Evolutionary conservation across 1,140 invertebrate species (phyloP).

Genomic region (Calliopsis andreniformis): DNA sequence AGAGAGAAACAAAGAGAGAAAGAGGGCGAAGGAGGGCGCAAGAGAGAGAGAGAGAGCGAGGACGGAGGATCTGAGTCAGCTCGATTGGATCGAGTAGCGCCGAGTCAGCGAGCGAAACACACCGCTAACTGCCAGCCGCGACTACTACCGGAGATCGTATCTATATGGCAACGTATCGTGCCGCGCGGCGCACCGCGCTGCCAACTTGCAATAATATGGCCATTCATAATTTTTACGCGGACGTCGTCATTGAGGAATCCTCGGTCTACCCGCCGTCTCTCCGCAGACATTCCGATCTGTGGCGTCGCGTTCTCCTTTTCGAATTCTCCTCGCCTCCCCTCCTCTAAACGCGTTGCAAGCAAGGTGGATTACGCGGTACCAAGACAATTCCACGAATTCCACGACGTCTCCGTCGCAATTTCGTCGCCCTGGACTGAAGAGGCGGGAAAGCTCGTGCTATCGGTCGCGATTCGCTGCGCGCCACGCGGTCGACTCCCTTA

Average conservation of each 20-base stretch:
- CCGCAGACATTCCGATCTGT: conserved; percentile 1
- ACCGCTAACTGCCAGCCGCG: conserved; percentile 66
- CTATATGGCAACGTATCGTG: conserved; percentile 53
- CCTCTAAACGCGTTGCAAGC: background rate
- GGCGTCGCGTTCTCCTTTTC: conserved; percentile 24
- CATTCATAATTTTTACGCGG: conserved; percentile 78
- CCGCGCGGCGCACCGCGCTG: conserved; percentile 49
- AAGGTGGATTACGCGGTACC: background rate
- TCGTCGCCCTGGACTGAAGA: background rate
- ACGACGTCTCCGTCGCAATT: background rate
- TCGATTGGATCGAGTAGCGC: conserved; percentile 73
- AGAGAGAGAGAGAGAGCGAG: conserved; percentile 60
- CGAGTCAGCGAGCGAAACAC: conserved; percentile 79
- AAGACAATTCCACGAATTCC: conserved; percentile 30
- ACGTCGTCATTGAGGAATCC: conserved; percentile 64
- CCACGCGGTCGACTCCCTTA: background rate
- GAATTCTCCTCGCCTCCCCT: background rate
- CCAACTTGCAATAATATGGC: conserved; percentile 72
- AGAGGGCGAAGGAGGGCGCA: conserved; percentile 33
- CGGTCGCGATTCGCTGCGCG: too few relatives aligned
- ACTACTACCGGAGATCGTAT: conserved; percentile 71
- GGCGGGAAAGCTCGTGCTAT: too few relatives aligned
- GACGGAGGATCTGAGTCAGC: conserved; percentile 81
- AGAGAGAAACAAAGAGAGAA: conserved; percentile 27
- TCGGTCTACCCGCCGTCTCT: background rate